Evolutionary conservation across 2,113 vertebrate genomes (phyloP), one percentile per base, ranked within the genome.

Genomic region (Sciurus niger): DNA sequence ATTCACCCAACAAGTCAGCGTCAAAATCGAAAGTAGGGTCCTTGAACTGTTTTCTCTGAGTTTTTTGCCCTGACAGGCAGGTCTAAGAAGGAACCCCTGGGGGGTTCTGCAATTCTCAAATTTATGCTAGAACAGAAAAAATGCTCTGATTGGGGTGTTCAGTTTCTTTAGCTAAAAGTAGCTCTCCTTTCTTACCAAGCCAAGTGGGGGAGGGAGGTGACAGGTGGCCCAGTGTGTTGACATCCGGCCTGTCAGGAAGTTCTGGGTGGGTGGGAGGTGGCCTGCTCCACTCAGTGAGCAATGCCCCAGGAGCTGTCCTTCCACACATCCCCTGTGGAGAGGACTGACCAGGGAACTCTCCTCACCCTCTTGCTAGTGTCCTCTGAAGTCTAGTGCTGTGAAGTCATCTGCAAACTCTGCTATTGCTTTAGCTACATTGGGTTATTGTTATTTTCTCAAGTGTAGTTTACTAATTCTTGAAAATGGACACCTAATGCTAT

Each of bases 71-170:
- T 32, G 18, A 72, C 20, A 46, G 34, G 17, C 90, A 88, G 65
- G 58, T 34, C 55, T 53, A 70, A 82, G 7, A 2, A 82, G 28
- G 40, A 37, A 8, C 12, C 51, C 10, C 14, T 12, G 25, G 43
- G 43, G 40, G 28, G 60, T 55, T 94, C 73, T 63, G 6, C 46
- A 91, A 83, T 34, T 65, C 40, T 88, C 79, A 37, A 93, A 34
- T 90, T 93, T 67, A 73, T 48, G 48, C 73, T 78, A 76, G 37
- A 91, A 63, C 8, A 48, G 34, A 63, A 90, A 91, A 93, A 40
- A 22, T 67, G 84, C 70, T 46, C 70, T 70, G 34, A 70, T 12
- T 13, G 7, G n/a, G 37, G 51, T 48, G 40, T 92, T 87, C 2
- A 1, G 10, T 92, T 94, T 91, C 83, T 92, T 53, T 22, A 24